phyloP scores from a whole-genome alignment of 2,113 vertebrate species.

The Nicator chloris region DNA sequence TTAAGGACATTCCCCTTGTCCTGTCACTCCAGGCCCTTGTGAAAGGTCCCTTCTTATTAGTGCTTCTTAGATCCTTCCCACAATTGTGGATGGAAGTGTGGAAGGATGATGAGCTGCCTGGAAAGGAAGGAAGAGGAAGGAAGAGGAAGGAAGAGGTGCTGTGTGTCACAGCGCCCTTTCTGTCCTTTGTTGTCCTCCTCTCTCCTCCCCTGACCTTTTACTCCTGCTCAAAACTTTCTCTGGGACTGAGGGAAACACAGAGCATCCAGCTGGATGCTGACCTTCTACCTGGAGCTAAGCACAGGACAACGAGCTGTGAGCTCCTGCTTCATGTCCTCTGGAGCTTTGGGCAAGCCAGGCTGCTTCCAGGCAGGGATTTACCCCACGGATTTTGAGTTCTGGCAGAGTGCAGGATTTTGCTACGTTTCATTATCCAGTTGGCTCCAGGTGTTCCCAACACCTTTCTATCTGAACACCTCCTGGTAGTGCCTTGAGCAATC shows the following conservation, averaged over 20 bases:
- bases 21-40: not conserved
- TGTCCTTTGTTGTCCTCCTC: not conserved
- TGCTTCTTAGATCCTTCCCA: not conserved
- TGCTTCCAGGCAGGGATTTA: not conserved
- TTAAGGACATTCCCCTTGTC: not conserved
- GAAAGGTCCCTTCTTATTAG: not conserved
- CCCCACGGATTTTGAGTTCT: not conserved
- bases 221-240: not conserved
- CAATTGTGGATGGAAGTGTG: not conserved
- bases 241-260: not conserved
- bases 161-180: not conserved
- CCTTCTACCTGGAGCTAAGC: not conserved
- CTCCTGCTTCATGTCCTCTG: not conserved
- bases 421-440: not conserved
- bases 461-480: not conserved
- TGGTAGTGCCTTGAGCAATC: constrained; percentile 33
- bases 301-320: not conserved
- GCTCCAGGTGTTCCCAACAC: not conserved
- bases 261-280: not conserved
- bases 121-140: not conserved
- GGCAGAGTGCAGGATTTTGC: not conserved
- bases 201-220: not conserved
- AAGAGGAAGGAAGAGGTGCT: not conserved
- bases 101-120: not conserved
- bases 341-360: not conserved